Conservation (phyloP, 2,888 invertebrate species). For the Amblyjoppa fuscipennis region DNA sequence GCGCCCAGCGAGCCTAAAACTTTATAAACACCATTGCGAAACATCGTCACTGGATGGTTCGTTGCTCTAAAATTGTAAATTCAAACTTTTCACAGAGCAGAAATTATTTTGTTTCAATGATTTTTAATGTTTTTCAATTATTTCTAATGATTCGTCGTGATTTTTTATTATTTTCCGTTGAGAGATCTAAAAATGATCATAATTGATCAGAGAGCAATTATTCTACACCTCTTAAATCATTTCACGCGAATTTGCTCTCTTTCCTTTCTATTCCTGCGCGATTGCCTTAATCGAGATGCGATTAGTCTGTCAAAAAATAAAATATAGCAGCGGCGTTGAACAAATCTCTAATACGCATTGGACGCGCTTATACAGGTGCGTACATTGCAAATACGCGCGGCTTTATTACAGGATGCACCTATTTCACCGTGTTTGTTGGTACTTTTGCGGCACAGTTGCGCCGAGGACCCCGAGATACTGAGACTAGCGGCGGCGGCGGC, state of each 20-base stretch:
- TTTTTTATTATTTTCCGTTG: background rate
- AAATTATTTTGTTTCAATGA: background rate
- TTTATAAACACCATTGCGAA: background rate
- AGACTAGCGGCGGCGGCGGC: conserved; percentile 41
- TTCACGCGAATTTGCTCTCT: conserved; percentile 33
- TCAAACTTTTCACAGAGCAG: background rate
- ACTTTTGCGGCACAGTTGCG: conserved; percentile 33
- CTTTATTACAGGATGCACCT: conserved; percentile 80
- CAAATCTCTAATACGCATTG: conserved; percentile 38
- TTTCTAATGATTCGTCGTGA: background rate
- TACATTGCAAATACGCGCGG: conserved; percentile 30
- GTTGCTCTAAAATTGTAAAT: background rate
- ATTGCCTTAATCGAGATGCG: conserved; percentile 52
- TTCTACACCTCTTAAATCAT: background rate
- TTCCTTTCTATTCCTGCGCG: conserved; percentile 42
- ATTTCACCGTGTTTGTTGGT: conserved; percentile 71
- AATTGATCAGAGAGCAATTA: background rate
- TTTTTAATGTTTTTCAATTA: background rate
- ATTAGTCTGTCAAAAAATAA: conserved; percentile 64
- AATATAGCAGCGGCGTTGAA: conserved; percentile 48
- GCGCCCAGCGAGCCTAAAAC: background rate
- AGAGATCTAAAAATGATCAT: background rate
- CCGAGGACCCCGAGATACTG: conserved; percentile 18
- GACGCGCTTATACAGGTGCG: background rate
- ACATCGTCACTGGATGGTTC: background rate